Evolutionary conservation across 2,797 vertebrate genomes (phyloP), one percentile per base, ranked within the genome.

Genomic region (Varecia variegata): DNA sequence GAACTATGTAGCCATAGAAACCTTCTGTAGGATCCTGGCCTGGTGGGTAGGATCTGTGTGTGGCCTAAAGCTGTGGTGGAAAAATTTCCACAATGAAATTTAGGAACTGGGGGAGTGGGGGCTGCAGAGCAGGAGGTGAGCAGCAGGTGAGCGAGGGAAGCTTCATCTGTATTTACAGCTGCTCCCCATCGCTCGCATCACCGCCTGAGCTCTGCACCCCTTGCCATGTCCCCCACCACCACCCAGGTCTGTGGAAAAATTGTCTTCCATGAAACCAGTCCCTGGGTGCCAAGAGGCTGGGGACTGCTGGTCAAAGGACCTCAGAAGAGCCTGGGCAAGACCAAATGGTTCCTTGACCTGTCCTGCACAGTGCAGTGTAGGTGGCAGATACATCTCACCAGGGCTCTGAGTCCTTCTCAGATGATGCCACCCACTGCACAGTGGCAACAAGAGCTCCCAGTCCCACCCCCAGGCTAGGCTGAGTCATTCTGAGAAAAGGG

Each of bases 401-500:
- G 74, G 45, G 67, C 43, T 84, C 40, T 45, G 25, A 94, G 60
- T 35, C 73, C 70, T 94, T 93, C 70, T 89, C 88, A 76, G 93
- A 93, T 62, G 62, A 73, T 70, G 86, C 79, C 79, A 89, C 82
- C 86, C 43, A 79, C 74, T 52, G 58, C n/a, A 50, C 1, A 77
- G 65, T 18, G 52, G 86, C 77, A 23, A 52, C 71, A 50, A 88
- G 58, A 62, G 67, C n/a, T 88, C 50, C 85, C 35, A 38, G 56
- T 65, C 40, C 74, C 32, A 84, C 81, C 58, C 68, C 96, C 71
- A 81, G 32, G 58, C 77, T 32, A 89, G 58, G 93, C 93, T 96
- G 95, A 97, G 91, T 97, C 97, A 97, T 74, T 95, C 80, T 71
- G 32, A 92, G 82, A 93, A 97, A 97, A 96, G 96, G 93, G 89